Evolutionary conservation across 2,888 invertebrate species (phyloP), one percentile per base, ranked within the genome.

Genomic region (Epinotia nisella): DNA sequence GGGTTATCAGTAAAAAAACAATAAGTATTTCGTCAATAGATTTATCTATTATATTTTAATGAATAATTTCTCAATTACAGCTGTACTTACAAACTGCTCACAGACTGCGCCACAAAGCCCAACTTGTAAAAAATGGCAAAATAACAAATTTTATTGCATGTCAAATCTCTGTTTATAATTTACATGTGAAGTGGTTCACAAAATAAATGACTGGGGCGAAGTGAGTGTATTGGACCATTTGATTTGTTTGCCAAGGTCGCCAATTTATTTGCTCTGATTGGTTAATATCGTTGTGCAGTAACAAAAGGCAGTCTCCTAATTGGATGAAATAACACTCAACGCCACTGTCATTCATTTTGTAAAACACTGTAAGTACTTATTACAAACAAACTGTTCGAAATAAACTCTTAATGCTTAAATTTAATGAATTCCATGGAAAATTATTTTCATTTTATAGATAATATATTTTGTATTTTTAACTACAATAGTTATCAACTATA

Each of bases 1-100:
- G n/a, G 59, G 59, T 24, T 29, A 10, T 17, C 11, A 35, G 58
- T 78, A 87, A 81, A 79, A 79, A 90, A 90, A 88, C 86, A 85
- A 87, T 81, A 76, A 77, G 82, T 75, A 83, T 89, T 87, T 89
- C 89, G 87, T 93, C 92, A 93, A 93, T 93, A 93, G 92, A 92
- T 93, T 93, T 92, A 93, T 93, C 92, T 93, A 93, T 93, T 76
- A 92, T 93, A 92, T 92, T 93, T 93, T 90, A 93, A 91, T 93
- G 92, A 93, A 92, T 93, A 93, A 88, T 90, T 73, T 91, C 85
- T 90, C 89, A 92, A 90, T 88, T 91, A 93, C 92, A 93, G 89
- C 85, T 91, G 90, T 88, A 86, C 81, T 86, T 90, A 90, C 90
- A 90, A 87, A 90, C 88, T 89, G 89, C 81, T 83, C 78, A 85